These are phyloP conservation scores for Nipponacmea schrenckii DNA, from an alignment of 2,888 invertebrate species.

Conservation along the genomic window DNA sequence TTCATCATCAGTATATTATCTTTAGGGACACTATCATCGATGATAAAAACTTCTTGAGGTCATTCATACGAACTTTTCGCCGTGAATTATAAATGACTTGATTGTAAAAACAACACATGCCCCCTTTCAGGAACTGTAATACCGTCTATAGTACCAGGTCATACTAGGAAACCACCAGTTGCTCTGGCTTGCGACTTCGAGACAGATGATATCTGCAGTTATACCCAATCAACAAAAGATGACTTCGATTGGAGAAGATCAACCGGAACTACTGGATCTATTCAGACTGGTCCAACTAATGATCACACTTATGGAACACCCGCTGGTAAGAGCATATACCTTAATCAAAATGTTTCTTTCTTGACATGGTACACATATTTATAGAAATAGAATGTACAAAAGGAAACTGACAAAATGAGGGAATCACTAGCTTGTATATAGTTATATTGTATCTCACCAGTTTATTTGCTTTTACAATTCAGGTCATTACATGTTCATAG, in stretches of 20 bases:
- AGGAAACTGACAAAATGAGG: background rate
- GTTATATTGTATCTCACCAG: no score
- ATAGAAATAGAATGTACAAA: background rate
- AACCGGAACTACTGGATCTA: slow-evolving; percentile 34
- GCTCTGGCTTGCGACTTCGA: slow-evolving; percentile 54
- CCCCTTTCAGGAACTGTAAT: slow-evolving; percentile 14
- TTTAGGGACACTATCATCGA: no score
- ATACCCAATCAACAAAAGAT: slow-evolving; percentile 47
- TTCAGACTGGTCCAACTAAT: slow-evolving; percentile 43
- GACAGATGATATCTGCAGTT: slow-evolving; percentile 48
- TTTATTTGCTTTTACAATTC: background rate
- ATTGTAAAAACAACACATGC: no score
- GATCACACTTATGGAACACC: slow-evolving; percentile 56
- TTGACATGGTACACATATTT: background rate
- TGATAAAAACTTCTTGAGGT: no score
- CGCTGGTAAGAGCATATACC: slow-evolving; percentile 32
- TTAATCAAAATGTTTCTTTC: background rate
- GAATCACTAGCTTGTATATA: background rate
- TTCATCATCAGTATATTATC: no score
- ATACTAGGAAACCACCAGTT: background rate
- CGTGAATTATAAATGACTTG: no score
- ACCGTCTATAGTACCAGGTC: slow-evolving; percentile 18
- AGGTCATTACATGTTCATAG: slow-evolving; percentile 72
- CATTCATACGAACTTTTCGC: no score
- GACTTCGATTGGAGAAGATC: slow-evolving; percentile 50